Percentiles rank a stretch among this genome's conserved stretches.
Conservation (phyloP, 1,140 invertebrate genomes). For the Scylla paramamosain region DNA sequence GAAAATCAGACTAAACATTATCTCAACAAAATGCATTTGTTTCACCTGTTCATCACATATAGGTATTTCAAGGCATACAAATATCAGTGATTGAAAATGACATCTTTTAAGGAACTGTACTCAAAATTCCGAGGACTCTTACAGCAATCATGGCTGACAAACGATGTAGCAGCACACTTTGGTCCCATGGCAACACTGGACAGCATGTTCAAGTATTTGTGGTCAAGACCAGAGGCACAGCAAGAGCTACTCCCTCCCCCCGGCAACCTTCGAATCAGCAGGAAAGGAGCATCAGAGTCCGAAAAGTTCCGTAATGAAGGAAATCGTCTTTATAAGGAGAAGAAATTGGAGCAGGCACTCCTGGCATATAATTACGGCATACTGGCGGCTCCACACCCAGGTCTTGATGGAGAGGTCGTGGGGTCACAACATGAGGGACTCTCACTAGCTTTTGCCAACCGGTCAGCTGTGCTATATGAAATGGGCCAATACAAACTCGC, state of each 20-base stretch:
- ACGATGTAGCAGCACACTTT: slow-evolving; percentile 66
- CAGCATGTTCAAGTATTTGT: slow-evolving; percentile 72
- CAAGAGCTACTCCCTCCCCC: slow-evolving; percentile 53
- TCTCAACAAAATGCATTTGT: too few relatives aligned
- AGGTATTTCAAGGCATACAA: not conserved
- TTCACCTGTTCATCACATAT: too few relatives aligned
- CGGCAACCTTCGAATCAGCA: slow-evolving; percentile 62
- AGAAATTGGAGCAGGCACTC: slow-evolving; percentile 71
- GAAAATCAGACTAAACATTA: too few relatives aligned
- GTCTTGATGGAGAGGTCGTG: not conserved
- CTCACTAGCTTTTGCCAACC: slow-evolving; percentile 88
- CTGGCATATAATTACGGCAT: slow-evolving; percentile 74
- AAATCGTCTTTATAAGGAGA: slow-evolving; percentile 69
- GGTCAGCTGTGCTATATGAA: slow-evolving; percentile 93
- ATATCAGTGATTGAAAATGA: slow-evolving; percentile 18
- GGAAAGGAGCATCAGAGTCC: slow-evolving; percentile 62
- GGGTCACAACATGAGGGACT: slow-evolving; percentile 55
- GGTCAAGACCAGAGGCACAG: slow-evolving; percentile 51
- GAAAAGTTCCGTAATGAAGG: slow-evolving; percentile 74
- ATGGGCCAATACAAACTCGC: slow-evolving; percentile 86
- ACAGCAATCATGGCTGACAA: slow-evolving; percentile 66
- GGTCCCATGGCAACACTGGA: slow-evolving; percentile 63
- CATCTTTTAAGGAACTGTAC: slow-evolving; percentile 65
- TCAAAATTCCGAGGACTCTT: slow-evolving; percentile 56
- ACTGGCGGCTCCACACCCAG: slow-evolving; percentile 64